Conservation (phyloP, 2,113 vertebrate genomes). For the Ardeotis arabs region DNA sequence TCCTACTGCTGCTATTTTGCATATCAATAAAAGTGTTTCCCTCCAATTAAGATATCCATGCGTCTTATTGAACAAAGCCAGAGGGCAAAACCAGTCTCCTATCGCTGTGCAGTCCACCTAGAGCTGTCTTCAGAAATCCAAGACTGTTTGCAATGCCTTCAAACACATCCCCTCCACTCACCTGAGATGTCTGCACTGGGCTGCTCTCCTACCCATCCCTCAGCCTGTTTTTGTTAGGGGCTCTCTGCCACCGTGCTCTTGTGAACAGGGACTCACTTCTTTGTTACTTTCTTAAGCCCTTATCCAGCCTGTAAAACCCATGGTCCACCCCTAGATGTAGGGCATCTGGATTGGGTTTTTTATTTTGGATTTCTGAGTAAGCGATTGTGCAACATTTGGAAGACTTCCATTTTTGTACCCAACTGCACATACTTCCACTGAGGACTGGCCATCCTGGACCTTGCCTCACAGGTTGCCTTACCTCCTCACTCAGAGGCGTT, state of each 20-base stretch:
- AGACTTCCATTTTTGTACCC: background rate
- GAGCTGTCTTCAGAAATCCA: background rate
- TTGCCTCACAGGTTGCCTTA: background rate
- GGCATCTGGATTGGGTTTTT: background rate
- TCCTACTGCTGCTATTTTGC: conserved; percentile 27
- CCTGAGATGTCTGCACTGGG: background rate
- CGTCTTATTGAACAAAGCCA: background rate
- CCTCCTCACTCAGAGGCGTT: background rate
- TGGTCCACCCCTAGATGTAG: background rate
- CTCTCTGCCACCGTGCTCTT: background rate
- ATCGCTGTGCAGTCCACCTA: background rate
- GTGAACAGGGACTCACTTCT: background rate
- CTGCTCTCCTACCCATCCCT: background rate
- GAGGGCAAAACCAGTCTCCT: background rate
- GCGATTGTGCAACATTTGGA: background rate
- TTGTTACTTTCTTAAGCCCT: background rate
- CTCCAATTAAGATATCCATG: background rate
- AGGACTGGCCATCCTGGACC: background rate
- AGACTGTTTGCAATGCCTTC: background rate
- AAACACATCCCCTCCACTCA: background rate
- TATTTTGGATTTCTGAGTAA: background rate
- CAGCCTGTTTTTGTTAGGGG: background rate
- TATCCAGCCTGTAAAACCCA: background rate
- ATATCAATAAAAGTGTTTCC: conserved; percentile 44
- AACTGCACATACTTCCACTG: background rate